Percentiles rank a stretch among this genome's conserved stretches.
phyloP scores from a whole-genome alignment of 2,113 vertebrate genomes.

The Pseudopipra pipra region DNA sequence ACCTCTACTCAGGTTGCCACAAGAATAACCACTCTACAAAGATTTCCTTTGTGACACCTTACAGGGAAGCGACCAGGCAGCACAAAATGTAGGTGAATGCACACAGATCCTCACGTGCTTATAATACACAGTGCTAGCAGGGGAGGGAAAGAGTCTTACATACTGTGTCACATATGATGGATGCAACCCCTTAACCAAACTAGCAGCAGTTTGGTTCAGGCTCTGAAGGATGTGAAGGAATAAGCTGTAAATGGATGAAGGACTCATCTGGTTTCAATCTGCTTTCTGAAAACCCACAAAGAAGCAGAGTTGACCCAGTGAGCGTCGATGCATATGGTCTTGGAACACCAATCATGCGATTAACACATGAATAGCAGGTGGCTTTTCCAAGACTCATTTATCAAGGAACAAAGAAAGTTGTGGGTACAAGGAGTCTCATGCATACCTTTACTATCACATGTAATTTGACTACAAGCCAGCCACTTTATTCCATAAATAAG shows the following conservation, averaged over 20 bases:
- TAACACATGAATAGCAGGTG: background rate
- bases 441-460: background rate
- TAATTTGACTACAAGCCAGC: background rate
- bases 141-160: background rate
- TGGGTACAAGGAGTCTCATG: background rate
- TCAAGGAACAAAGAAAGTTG: background rate
- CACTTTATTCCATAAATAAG: background rate
- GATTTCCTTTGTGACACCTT: background rate
- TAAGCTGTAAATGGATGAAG: background rate
- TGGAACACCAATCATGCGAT: background rate
- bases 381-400: constrained; percentile 11
- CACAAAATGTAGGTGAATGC: background rate
- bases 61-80: background rate
- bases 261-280: background rate
- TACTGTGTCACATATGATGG: background rate
- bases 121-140: background rate
- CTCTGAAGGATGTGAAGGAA: background rate
- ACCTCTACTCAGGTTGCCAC: background rate
- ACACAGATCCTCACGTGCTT: background rate
- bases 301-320: background rate
- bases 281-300: background rate
- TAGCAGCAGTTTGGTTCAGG: background rate
- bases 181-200: background rate
- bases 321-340: background rate
- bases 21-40: background rate